Evolutionary conservation across 2,888 invertebrate genomes (phyloP).

Genomic region (Idaea aversata): DNA sequence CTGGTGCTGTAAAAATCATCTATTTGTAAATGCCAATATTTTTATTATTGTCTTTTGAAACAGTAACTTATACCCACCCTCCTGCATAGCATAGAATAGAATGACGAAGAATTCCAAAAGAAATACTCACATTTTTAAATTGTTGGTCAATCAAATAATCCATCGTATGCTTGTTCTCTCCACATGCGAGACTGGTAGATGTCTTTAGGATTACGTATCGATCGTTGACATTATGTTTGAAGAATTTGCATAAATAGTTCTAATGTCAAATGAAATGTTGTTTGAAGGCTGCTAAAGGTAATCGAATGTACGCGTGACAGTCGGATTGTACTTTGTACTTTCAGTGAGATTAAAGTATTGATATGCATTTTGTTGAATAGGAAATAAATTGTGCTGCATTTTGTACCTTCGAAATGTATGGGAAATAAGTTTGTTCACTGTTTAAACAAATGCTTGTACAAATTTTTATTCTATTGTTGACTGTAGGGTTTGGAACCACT

Average conservation of each 20-base stretch:
- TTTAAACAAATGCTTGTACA: neutral
- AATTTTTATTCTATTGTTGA: neutral
- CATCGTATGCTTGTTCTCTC: neutral
- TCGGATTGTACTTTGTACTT: neutral
- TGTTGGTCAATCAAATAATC: neutral
- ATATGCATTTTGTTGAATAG: neutral
- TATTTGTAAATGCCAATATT: too few species aligned
- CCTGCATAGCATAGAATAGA: too few species aligned
- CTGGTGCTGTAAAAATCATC: too few species aligned
- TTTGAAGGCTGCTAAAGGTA: constrained; percentile 31
- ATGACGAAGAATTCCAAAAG: neutral
- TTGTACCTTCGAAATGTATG: neutral
- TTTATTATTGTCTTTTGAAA: too few species aligned
- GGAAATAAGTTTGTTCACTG: neutral
- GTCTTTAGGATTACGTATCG: constrained; percentile 47
- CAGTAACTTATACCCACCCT: too few species aligned
- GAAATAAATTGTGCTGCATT: neutral
- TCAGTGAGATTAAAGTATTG: neutral
- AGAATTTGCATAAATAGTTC: constrained; percentile 59
- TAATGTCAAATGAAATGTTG: constrained; percentile 41
- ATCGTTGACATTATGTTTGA: constrained; percentile 59
- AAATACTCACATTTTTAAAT: neutral
- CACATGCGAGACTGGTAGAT: constrained; percentile 17
- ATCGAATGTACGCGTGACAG: constrained; percentile 18
- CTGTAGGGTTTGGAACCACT: too few species aligned